Evolutionary conservation across 2,113 vertebrate species (phyloP).

Genomic region (Thalassarche chlororhynchos): DNA sequence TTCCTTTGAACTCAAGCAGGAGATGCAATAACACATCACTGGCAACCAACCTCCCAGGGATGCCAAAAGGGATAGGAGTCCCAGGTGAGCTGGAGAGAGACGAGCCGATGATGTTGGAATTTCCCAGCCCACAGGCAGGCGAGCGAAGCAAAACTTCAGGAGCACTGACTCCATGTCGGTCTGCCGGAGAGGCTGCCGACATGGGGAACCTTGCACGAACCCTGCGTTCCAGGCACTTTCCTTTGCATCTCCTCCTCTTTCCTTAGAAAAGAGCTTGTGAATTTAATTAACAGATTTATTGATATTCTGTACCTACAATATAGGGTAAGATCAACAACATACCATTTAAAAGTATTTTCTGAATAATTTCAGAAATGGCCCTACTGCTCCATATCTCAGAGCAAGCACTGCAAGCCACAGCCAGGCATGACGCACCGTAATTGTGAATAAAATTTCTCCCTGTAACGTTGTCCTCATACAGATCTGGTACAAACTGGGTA

Average conservation of each 20-base stretch:
- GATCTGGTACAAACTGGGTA: accelerated
- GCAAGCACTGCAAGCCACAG: background rate
- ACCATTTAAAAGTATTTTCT: background rate
- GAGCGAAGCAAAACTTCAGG: background rate
- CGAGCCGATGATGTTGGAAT: background rate
- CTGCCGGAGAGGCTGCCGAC: background rate
- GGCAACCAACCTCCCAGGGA: background rate
- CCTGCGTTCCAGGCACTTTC: background rate
- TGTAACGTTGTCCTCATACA: accelerated
- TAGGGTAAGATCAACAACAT: background rate
- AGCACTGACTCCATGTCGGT: background rate
- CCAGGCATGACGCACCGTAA: background rate
- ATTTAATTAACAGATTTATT: background rate
- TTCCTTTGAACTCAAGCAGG: constrained; percentile 28
- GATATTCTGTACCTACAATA: background rate
- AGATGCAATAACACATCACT: background rate
- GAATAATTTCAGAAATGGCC: background rate
- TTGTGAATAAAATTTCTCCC: background rate
- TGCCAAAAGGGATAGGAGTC: background rate
- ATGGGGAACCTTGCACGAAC: accelerated
- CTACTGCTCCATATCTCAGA: background rate
- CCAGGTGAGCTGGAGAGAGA: background rate
- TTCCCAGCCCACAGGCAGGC: background rate
- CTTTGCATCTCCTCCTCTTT: background rate
- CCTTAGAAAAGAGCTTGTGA: background rate